Evolutionary conservation across 2,113 vertebrate species (phyloP).

Genomic region (Formicarius rufipectus): DNA sequence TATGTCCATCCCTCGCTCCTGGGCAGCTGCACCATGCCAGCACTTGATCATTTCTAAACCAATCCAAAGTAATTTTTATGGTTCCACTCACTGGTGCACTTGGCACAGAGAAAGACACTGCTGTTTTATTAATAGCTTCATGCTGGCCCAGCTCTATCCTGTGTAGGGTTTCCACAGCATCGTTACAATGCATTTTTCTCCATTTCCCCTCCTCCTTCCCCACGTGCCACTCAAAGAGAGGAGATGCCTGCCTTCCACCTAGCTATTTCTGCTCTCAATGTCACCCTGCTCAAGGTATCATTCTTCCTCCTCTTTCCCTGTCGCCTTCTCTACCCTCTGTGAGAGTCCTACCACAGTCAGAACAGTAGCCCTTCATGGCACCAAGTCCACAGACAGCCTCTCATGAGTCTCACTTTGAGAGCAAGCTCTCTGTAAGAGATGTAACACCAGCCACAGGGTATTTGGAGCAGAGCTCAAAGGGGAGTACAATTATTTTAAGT

Average conservation of each 20-base stretch:
- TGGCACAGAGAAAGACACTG: conserved; percentile 29
- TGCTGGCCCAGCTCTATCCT: conserved; percentile 25
- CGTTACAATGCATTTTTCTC: background rate
- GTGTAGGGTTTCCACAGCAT: conserved; percentile 16
- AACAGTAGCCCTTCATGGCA: background rate
- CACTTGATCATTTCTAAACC: conserved; percentile 17
- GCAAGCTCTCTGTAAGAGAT: background rate
- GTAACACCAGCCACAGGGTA: background rate
- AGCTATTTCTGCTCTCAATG: background rate
- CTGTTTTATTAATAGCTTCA: conserved; percentile 53
- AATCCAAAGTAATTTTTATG: conserved; percentile 9
- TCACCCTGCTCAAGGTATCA: background rate
- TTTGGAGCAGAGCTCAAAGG: background rate
- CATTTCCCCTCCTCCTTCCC: background rate
- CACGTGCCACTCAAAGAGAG: background rate
- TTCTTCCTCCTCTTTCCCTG: background rate
- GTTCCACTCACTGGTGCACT: conserved; percentile 10
- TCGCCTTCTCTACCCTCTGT: background rate
- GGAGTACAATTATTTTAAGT: conserved; percentile 14
- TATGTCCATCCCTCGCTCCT: background rate
- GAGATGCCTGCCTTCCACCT: background rate
- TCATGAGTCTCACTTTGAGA: background rate
- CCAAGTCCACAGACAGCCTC: background rate
- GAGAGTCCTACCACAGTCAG: background rate
- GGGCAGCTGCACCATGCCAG: conserved; percentile 32